Conservation (phyloP, 2,888 invertebrate genomes). For the Polydesmus complanatus region DNA sequence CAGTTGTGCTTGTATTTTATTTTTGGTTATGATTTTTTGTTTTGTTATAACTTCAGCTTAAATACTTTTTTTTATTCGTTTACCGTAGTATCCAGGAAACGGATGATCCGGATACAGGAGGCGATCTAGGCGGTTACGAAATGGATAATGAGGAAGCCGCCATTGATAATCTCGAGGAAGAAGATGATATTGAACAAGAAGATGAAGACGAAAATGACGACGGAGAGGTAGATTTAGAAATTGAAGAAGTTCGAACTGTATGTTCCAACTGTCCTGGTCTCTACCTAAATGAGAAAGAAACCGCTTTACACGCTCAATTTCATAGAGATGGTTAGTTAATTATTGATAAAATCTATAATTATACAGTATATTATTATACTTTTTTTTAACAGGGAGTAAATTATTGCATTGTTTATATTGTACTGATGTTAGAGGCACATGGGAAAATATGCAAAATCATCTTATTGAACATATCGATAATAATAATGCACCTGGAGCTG, state of each 20-base stretch:
- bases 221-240: background rate
- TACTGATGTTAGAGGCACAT: constrained; percentile 1
- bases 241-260: background rate
- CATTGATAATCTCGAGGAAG: background rate
- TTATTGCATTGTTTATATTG: constrained; percentile 6
- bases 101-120: background rate
- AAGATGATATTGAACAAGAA: constrained; percentile 4
- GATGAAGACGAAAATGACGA: background rate
- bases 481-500: constrained; percentile 1
- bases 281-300: background rate
- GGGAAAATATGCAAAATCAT: constrained; percentile 8
- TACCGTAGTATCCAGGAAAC: background rate
- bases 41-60: no score
- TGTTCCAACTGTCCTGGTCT: constrained; percentile 2
- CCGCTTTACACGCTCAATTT: background rate
- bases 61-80: no score
- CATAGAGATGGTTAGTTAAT: constrained; percentile 1
- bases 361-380: background rate
- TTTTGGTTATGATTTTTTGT: no score
- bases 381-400: constrained; percentile 2
- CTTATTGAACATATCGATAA: constrained; percentile 1
- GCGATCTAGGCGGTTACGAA: background rate
- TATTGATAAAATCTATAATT: background rate
- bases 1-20: no score
- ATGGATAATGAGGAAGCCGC: background rate